Evolutionary conservation across 2,888 invertebrate species (phyloP).

Genomic region (Heteropelma amictum): DNA sequence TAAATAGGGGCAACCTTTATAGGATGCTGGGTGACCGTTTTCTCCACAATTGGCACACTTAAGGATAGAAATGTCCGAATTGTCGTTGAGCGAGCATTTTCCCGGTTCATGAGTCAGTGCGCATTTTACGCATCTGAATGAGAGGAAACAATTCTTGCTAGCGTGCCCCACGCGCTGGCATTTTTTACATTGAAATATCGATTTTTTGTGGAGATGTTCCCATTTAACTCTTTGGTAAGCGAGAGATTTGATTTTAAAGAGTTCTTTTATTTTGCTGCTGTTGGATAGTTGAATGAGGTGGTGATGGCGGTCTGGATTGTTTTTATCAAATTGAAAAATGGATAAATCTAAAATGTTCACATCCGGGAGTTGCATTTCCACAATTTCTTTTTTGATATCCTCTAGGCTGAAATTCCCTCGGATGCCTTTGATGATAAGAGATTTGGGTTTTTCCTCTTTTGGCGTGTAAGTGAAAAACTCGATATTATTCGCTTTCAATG

Average conservation of each 20-base stretch:
- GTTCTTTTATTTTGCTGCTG: neutral
- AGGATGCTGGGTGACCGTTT: constrained; percentile 31
- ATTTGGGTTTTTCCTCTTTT: neutral
- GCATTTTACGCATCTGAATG: constrained; percentile 39
- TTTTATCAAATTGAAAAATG: neutral
- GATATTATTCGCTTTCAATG: neutral
- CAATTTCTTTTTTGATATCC: neutral
- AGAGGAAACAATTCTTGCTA: constrained; percentile 21
- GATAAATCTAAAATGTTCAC: neutral
- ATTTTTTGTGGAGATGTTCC: constrained; percentile 16
- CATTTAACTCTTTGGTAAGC: constrained; percentile 25
- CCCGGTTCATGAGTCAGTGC: constrained; percentile 3
- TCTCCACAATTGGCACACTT: constrained; percentile 29
- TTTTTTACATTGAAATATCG: constrained; percentile 20
- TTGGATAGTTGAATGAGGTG: constrained; percentile 12
- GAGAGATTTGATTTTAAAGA: neutral
- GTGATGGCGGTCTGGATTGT: neutral
- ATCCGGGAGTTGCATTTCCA: neutral
- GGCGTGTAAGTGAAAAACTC: constrained; percentile 15
- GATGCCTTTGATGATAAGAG: constrained; percentile 12
- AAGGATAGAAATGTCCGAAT: neutral
- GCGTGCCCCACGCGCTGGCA: constrained; percentile 30
- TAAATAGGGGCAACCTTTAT: constrained; percentile 27
- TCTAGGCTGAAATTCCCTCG: neutral
- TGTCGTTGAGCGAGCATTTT: neutral